A percentile compares a stretch with the other conserved stretches of the same genome.
These are phyloP conservation scores for Megamerina dolium DNA, from an alignment of 2,888 invertebrate genomes.

Conservation along the genomic window DNA sequence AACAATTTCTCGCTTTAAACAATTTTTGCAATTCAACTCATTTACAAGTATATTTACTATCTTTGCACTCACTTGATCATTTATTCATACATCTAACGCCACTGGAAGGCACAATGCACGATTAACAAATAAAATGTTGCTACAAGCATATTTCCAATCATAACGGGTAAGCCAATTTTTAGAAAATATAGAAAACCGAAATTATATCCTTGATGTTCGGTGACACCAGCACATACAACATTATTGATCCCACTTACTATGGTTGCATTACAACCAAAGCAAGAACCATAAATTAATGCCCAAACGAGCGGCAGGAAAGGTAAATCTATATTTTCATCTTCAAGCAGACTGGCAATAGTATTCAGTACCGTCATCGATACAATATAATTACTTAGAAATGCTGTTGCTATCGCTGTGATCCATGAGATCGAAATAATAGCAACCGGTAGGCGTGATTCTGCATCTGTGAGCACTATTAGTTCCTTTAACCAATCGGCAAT, in stretches of 20 bases:
- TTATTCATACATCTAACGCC: no score
- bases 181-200: conserved; percentile 77
- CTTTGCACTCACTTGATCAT: no score
- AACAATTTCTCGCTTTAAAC: no score
- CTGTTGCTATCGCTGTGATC: conserved; percentile 72
- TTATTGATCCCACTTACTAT: conserved; percentile 84
- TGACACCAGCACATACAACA: conserved; percentile 82
- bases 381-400: conserved; percentile 83
- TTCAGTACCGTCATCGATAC: conserved; percentile 83
- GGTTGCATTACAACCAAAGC: conserved; percentile 84
- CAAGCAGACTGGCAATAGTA: conserved; percentile 62
- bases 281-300: conserved; percentile 81
- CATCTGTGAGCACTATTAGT: conserved; percentile 58
- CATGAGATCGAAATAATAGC: conserved; percentile 72
- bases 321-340: conserved; percentile 59
- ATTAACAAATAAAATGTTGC: conserved; percentile 63
- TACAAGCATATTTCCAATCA: conserved; percentile 62
- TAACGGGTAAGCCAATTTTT: conserved; percentile 75
- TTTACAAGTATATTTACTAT: no score
- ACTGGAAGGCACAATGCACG: conserved; percentile 53
- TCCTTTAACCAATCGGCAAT: conserved; percentile 59
- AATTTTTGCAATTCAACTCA: no score
- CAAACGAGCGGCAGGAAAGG: conserved; percentile 75
- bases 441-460: conserved; percentile 59
- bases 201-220: conserved; percentile 81